Evolutionary conservation across 2,113 vertebrate genomes (phyloP).

Genomic region (Poicephalus gulielmi): DNA sequence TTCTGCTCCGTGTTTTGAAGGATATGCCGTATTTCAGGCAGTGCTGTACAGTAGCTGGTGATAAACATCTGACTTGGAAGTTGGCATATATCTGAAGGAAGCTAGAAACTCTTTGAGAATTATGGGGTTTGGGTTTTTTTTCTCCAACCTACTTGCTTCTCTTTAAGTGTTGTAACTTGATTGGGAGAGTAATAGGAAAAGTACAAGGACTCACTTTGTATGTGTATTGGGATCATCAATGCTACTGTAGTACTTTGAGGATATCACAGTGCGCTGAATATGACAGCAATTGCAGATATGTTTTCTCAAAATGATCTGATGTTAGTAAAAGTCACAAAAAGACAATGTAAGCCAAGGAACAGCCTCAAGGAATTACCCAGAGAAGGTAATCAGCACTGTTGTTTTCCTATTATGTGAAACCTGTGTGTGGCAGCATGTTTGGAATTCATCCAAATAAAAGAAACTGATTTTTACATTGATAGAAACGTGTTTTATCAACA

Average conservation of each 20-base stretch:
- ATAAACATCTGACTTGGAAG: background rate
- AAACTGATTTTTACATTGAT: background rate
- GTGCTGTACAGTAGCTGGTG: background rate
- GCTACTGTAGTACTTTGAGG: background rate
- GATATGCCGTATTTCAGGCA: background rate
- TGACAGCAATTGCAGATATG: background rate
- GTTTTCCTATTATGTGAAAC: background rate
- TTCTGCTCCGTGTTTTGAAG: background rate
- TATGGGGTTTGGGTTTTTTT: background rate
- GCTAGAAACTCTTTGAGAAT: background rate
- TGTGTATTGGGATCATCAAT: background rate
- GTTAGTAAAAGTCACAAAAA: background rate
- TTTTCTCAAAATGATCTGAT: slow-evolving; percentile 1
- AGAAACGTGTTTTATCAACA: background rate
- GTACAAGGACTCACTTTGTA: background rate
- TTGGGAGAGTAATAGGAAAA: background rate
- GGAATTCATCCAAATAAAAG: background rate
- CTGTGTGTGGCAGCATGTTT: background rate
- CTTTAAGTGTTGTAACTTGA: background rate
- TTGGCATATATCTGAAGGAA: background rate
- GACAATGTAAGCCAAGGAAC: background rate
- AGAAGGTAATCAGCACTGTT: background rate
- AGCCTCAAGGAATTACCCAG: background rate
- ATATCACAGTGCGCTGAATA: background rate
- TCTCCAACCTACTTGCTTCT: background rate